phyloP scores from a whole-genome alignment of 2,888 invertebrate genomes.

The Bursaphelenchus okinawaensis region DNA sequence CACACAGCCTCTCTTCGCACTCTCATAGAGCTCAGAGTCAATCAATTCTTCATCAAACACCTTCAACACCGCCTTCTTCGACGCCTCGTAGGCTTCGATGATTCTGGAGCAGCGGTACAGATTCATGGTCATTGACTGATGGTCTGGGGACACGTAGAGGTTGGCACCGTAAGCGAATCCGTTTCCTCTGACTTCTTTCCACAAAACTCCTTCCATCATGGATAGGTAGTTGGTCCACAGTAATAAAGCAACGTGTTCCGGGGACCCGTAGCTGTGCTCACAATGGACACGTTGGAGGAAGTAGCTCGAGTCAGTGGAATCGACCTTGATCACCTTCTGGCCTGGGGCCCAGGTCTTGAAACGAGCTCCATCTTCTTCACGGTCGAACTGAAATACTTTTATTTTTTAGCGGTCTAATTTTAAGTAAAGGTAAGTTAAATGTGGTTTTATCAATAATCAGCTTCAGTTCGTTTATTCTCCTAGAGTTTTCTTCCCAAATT shows the following conservation, averaged over 20 bases:
- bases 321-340: conserved; percentile 30
- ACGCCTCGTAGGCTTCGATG: conserved; percentile 73
- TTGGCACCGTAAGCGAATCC: conserved; percentile 76
- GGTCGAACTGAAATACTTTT: conserved; percentile 7
- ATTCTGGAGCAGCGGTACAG: conserved; percentile 75
- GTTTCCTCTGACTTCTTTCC: conserved; percentile 73
- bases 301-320: conserved; percentile 40
- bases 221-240: conserved; percentile 72
- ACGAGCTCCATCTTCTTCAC: conserved; percentile 9
- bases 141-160: conserved; percentile 64
- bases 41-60: conserved; percentile 64
- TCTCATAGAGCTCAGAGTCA: conserved; percentile 72
- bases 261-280: conserved; percentile 64
- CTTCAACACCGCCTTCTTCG: conserved; percentile 67
- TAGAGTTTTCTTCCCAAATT: neutral
- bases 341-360: conserved; percentile 3
- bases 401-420: neutral
- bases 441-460: neutral
- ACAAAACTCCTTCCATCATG: conserved; percentile 69
- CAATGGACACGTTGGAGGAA: conserved; percentile 64
- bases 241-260: conserved; percentile 67
- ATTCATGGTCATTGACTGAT: conserved; percentile 68
- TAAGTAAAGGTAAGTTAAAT: neutral
- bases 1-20: conserved; percentile 78
- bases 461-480: neutral